A percentile compares a stretch with the other conserved stretches of the same genome.
Conservation (phyloP, 2,888 invertebrate species). For the Drosophila mayaguana region DNA sequence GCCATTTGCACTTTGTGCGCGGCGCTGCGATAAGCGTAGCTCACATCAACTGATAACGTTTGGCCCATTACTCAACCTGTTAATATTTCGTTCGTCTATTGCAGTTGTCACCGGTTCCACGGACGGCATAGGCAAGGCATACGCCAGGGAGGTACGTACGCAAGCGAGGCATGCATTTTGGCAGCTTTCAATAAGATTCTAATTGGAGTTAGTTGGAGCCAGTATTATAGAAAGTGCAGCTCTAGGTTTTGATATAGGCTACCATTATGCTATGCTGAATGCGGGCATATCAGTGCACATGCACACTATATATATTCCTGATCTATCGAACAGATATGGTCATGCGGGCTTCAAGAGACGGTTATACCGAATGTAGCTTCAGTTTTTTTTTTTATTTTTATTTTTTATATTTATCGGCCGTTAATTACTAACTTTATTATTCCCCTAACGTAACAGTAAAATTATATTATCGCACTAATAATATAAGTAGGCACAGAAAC, state of each 20-base stretch:
- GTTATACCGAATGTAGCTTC: too few relatives aligned
- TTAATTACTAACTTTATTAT: background rate
- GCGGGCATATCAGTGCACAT: background rate
- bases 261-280: background rate
- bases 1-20: constrained; percentile 40
- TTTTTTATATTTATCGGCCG: background rate
- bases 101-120: constrained; percentile 94
- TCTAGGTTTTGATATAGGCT: background rate
- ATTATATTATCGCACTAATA: background rate
- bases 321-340: background rate
- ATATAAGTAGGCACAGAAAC: background rate
- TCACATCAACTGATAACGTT: constrained; percentile 26
- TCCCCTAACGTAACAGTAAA: background rate
- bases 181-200: background rate
- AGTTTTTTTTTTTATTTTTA: background rate
- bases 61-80: constrained; percentile 18
- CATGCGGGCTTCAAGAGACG: background rate
- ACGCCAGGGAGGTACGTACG: constrained; percentile 88
- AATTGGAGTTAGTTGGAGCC: background rate
- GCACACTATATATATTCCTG: background rate
- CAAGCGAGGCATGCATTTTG: background rate
- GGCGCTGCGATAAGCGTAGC: constrained; percentile 29
- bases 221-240: too few relatives aligned
- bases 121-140: constrained; percentile 95
- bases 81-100: constrained; percentile 69